A percentile compares a stretch with the other conserved stretches of the same genome.
Conservation (phyloP, 2,797 vertebrate species). For the Perodicticus potto region DNA sequence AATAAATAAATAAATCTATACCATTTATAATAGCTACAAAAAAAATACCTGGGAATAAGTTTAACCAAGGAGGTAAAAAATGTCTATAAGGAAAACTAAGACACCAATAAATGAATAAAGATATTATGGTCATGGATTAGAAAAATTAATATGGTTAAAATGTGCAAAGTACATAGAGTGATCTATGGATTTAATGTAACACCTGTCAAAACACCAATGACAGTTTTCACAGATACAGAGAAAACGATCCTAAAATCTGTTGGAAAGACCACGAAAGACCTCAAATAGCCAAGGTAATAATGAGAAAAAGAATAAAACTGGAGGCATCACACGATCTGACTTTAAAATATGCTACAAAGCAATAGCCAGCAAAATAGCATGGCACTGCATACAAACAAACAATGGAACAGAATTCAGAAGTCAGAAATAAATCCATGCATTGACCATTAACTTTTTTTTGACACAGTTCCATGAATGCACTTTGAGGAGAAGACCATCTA, state of each 20-base stretch:
- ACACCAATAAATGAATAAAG: neutral
- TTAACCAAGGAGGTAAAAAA: neutral
- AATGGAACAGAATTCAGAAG: neutral
- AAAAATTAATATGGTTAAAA: neutral
- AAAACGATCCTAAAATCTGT: neutral
- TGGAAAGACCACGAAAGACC: neutral
- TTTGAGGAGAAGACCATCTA: neutral
- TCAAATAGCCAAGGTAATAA: neutral
- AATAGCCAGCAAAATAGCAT: neutral
- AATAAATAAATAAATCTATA: neutral
- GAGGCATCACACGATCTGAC: neutral
- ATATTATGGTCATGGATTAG: neutral
- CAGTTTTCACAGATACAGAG: neutral
- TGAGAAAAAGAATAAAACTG: neutral
- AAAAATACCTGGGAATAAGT: neutral
- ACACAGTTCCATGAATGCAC: neutral
- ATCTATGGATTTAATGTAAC: neutral
- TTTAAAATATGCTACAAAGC: too few species aligned
- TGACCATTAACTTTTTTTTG: neutral
- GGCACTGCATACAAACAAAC: neutral
- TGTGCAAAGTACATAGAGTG: neutral
- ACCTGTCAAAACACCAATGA: neutral
- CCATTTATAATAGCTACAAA: neutral
- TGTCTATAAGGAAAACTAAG: neutral
- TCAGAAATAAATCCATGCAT: neutral